Percentiles rank a stretch among this genome's conserved stretches.
phyloP scores from a whole-genome alignment of 2,113 vertebrate genomes.

The Colinus virginianus region DNA sequence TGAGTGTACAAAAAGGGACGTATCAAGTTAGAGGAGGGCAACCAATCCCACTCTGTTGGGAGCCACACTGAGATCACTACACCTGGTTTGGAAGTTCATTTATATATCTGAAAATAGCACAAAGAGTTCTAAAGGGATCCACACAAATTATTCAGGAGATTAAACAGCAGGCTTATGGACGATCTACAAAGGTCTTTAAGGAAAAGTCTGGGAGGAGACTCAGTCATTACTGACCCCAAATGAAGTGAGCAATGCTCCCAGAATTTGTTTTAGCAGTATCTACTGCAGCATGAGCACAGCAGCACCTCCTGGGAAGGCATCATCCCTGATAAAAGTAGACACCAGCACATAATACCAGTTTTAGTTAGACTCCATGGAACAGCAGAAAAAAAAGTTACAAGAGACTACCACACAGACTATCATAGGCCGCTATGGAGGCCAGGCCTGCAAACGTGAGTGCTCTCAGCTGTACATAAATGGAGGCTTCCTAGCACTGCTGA shows the following conservation, averaged over 20 bases:
- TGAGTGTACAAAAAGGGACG: neutral
- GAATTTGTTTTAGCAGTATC: neutral
- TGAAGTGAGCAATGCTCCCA: neutral
- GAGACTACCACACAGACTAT: neutral
- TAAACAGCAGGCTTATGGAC: neutral
- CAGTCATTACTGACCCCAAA: neutral
- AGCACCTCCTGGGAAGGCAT: neutral
- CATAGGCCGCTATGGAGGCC: neutral
- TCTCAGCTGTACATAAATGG: neutral
- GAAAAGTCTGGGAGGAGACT: neutral
- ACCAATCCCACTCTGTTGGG: neutral
- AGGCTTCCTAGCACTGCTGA: neutral
- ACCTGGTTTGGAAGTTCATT: neutral
- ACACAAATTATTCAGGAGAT: neutral
- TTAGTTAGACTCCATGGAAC: neutral
- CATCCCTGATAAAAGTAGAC: neutral
- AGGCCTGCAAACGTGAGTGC: neutral
- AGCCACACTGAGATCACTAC: neutral
- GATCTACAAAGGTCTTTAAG: neutral
- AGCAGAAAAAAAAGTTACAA: neutral
- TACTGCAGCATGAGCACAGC: neutral
- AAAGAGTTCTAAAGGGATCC: neutral
- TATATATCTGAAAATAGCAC: neutral
- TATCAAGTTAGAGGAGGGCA: slow-evolving; percentile 25
- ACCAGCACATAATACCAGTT: neutral